Conservation (phyloP, 2,113 vertebrate genomes). For the Epinephelus cyanopodus region DNA sequence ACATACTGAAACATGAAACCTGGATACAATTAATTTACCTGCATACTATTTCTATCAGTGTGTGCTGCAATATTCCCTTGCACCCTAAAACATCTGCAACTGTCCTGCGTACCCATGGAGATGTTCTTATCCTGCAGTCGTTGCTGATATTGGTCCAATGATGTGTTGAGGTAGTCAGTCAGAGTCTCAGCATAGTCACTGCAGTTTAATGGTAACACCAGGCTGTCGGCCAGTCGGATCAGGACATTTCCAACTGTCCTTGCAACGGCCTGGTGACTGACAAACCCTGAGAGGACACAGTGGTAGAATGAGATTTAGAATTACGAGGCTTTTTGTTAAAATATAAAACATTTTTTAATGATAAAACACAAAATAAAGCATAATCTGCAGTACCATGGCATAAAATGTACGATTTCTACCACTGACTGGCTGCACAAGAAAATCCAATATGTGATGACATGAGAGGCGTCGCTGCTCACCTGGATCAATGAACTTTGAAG, state of each 20-base stretch:
- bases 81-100: not conserved
- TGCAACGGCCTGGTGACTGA: conserved; percentile 88
- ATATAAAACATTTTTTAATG: not conserved
- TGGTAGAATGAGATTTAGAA: not conserved
- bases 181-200: conserved; percentile 88
- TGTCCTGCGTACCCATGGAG: conserved; percentile 76
- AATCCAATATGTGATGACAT: not conserved
- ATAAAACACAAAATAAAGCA: not conserved
- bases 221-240: conserved; percentile 88
- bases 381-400: not conserved
- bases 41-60: not conserved
- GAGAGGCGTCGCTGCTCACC: conserved; percentile 77
- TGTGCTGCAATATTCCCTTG: not conserved
- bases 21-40: not conserved
- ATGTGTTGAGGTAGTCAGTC: conserved; percentile 75
- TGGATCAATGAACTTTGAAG: conserved; percentile 88
- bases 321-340: no score
- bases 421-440: not conserved
- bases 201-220: conserved; percentile 87
- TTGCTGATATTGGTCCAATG: conserved; percentile 42
- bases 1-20: not conserved
- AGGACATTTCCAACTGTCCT: conserved; percentile 87
- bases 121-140: conserved; percentile 67
- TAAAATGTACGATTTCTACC: no score
- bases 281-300: conserved; percentile 82